Base-by-base conservation (phyloP, 2,113 vertebrate species). In the Benitochromis conjunctus region DNA sequence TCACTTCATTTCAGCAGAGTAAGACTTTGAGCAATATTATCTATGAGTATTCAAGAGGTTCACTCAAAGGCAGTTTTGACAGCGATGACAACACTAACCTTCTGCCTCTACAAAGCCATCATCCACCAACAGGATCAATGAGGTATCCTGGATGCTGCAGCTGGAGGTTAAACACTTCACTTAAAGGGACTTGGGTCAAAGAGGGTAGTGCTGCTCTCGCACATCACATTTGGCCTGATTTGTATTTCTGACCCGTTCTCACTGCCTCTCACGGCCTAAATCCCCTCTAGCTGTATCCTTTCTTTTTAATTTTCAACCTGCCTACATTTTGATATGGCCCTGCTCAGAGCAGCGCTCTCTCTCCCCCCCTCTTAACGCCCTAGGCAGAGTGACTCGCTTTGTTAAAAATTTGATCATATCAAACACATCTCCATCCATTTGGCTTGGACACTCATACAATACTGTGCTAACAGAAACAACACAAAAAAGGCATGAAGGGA, bases 281-380 rank as follows among this genome's bases (percentile, higher is more conserved):
- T 80, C 64, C 80, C 82, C 64, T 55, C 64, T 2, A 66, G 84
- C 81, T 36, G 14, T 2, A 48, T 79, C 54, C 48, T 88, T 77
- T 85, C 56, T 80, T 84, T 90, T 84, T 80, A 53, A 88, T 88
- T 86, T 91, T 24, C 60, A 21, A 84, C 54, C 78, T 51, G 79
- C 55, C 54, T 18, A 60, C 51, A 16, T 80, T 80, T 48, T 86
- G 48, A 84, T 71, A 36, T 12, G 16, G 34, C 24, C 56, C 4
- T 36, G 57, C 36, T 24, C 36, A 2, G n/a, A 66, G n/a, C 53
- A 74, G 5, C 29, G 29, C 46, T 46, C 66, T 4, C 29, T 81
- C 66, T 77, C n/a, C 14, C n/a, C 14, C 34, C 36, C 31, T 21
- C 18, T 48, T 31, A 43, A 57, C 0, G 0, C 41, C 1, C 2